These are phyloP conservation scores for Zaprionus ghesquierei DNA, from an alignment of 1,140 invertebrate species.

Conservation along the genomic window DNA sequence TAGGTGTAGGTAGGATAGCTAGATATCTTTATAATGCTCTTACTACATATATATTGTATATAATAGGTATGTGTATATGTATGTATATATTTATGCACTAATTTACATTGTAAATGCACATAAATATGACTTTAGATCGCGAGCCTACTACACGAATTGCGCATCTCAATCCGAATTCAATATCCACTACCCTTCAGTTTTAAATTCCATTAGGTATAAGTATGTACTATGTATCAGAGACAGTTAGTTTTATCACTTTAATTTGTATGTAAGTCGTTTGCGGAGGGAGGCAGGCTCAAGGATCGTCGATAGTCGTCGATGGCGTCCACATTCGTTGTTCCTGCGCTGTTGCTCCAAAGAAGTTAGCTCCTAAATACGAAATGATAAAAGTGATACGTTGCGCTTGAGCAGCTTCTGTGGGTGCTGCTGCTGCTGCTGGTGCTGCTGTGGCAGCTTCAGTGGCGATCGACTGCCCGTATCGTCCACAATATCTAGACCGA, in stretches of 20 bases:
- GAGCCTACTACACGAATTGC: slow-evolving; percentile 33
- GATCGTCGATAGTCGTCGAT: not conserved
- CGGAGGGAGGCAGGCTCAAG: slow-evolving; percentile 41
- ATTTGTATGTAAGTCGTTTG: slow-evolving; percentile 69
- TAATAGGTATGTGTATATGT: slow-evolving; percentile 12
- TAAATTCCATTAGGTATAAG: slow-evolving; percentile 62
- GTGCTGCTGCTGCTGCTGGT: too few relatives aligned
- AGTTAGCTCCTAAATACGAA: slow-evolving; percentile 68
- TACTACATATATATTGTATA: slow-evolving; percentile 38
- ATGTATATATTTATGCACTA: slow-evolving; percentile 61
- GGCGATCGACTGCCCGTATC: slow-evolving; percentile 53
- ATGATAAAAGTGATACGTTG: slow-evolving; percentile 79
- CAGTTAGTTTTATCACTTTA: slow-evolving; percentile 72
- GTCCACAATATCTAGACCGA: slow-evolving; percentile 45
- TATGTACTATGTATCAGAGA: slow-evolving; percentile 69
- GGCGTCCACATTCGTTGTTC: slow-evolving; percentile 50
- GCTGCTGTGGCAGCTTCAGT: too few relatives aligned
- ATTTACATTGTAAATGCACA: slow-evolving; percentile 78
- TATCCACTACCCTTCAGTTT: slow-evolving; percentile 59
- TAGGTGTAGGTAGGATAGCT: slow-evolving; percentile 23
- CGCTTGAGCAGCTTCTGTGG: slow-evolving; percentile 73
- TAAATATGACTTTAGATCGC: slow-evolving; percentile 46
- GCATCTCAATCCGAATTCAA: slow-evolving; percentile 31
- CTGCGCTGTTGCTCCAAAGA: slow-evolving; percentile 25
- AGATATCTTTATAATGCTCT: slow-evolving; percentile 43